phyloP scores from a whole-genome alignment of 2,113 vertebrate genomes.

The Corythaixoides concolor region DNA sequence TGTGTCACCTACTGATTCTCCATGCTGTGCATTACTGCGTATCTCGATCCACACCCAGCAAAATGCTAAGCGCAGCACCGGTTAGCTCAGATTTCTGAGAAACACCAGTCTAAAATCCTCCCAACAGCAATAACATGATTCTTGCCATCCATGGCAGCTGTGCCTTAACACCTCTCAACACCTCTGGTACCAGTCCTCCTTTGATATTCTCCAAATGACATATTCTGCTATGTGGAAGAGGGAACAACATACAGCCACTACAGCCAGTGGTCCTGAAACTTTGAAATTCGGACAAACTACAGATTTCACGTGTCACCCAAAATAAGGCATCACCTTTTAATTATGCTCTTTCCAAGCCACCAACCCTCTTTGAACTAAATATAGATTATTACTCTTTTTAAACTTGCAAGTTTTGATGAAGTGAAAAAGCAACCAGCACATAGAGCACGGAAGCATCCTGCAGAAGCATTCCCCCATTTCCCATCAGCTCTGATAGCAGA shows the following conservation, averaged over 20 bases:
- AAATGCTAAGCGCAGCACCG: background rate
- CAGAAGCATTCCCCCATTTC: background rate
- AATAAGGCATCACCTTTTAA: background rate
- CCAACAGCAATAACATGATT: background rate
- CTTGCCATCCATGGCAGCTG: rapidly evolving
- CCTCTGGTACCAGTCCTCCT: background rate
- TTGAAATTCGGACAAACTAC: background rate
- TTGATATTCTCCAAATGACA: background rate
- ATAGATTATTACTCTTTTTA: background rate
- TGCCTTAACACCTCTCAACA: background rate
- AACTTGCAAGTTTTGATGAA: background rate
- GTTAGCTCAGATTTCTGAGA: slow-evolving; percentile 24
- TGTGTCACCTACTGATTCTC: background rate
- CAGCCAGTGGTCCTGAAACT: background rate
- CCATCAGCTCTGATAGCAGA: background rate
- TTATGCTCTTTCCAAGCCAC: background rate
- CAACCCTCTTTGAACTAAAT: background rate
- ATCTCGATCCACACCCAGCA: background rate
- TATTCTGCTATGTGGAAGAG: background rate
- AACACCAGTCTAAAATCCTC: background rate
- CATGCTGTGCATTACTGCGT: background rate
- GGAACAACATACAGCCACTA: background rate
- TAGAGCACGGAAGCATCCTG: background rate
- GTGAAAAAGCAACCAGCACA: background rate
- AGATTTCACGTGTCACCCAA: background rate